phyloP scores from a whole-genome alignment of 2,113 vertebrate species.

The Hystrix brachyura region DNA sequence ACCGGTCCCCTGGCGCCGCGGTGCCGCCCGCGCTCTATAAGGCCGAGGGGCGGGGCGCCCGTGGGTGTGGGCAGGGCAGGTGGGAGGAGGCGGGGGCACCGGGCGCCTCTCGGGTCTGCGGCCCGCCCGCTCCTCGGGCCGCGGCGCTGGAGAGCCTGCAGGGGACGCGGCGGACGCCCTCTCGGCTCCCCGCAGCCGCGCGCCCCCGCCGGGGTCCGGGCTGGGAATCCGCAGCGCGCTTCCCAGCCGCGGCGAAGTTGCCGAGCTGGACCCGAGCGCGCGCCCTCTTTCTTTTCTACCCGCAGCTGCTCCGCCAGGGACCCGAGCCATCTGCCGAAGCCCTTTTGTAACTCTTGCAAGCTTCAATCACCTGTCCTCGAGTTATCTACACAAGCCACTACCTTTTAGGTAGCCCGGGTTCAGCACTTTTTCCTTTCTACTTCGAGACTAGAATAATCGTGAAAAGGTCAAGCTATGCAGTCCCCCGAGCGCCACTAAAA shows the following conservation, averaged over 20 bases:
- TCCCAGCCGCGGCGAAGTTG: neutral
- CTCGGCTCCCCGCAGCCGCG: neutral
- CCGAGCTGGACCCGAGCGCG: neutral
- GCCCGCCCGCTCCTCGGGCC: neutral
- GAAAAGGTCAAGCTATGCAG: neutral
- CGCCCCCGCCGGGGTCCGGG: neutral
- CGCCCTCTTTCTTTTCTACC: neutral
- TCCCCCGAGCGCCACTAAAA: neutral
- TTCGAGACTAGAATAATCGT: too few relatives aligned
- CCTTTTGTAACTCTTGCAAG: neutral
- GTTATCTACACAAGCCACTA: neutral
- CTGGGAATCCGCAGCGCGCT: neutral
- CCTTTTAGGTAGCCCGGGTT: neutral
- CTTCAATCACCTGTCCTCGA: neutral
- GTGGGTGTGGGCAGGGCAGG: neutral
- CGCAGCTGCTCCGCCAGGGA: neutral
- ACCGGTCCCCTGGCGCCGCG: neutral
- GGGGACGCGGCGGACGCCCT: neutral
- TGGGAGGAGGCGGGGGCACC: slow-evolving; percentile 32
- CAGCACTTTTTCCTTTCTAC: neutral
- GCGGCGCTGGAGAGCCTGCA: neutral
- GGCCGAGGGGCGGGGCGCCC: slow-evolving; percentile 76
- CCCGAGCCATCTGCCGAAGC: neutral
- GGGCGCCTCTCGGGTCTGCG: rapidly evolving
- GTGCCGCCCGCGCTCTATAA: neutral